phyloP scores from a whole-genome alignment of 2,113 vertebrate species.

The Cyanistes caeruleus region DNA sequence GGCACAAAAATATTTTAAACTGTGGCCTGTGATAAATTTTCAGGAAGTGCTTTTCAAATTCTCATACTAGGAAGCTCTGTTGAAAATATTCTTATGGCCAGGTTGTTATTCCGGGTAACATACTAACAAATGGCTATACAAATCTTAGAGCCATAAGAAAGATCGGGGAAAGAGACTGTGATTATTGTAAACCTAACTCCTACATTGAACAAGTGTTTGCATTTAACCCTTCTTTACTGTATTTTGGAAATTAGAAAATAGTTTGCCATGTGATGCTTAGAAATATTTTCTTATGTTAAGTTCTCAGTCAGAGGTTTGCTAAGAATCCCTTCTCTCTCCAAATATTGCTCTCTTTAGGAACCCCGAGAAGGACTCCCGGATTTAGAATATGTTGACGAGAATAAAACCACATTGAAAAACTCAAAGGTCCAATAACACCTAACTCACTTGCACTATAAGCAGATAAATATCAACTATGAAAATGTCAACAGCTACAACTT shows the following conservation, averaged over 20 bases:
- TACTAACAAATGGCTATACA: neutral
- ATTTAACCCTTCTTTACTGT: neutral
- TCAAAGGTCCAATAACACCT: neutral
- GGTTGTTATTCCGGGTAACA: neutral
- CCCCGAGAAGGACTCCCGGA: neutral
- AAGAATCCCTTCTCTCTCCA: neutral
- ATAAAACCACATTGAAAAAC: neutral
- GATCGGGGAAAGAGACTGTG: neutral
- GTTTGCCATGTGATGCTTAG: neutral
- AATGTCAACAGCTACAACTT: neutral
- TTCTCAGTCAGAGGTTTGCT: neutral
- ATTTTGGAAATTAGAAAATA: neutral
- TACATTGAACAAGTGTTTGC: neutral
- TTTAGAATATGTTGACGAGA: neutral
- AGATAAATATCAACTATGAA: neutral
- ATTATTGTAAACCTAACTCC: neutral
- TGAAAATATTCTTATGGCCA: constrained; percentile 15
- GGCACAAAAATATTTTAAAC: constrained; percentile 50
- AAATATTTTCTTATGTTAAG: neutral
- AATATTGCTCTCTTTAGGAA: neutral
- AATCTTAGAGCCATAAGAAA: neutral
- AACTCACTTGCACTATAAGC: neutral
- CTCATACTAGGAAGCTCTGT: neutral
- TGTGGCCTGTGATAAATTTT: constrained; percentile 40
- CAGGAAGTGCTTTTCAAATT: constrained; percentile 44